Percentiles rank a stretch among this genome's conserved stretches.
These are phyloP conservation scores for Pimpla rufipes DNA, from an alignment of 2,888 invertebrate species.

Conservation along the genomic window DNA sequence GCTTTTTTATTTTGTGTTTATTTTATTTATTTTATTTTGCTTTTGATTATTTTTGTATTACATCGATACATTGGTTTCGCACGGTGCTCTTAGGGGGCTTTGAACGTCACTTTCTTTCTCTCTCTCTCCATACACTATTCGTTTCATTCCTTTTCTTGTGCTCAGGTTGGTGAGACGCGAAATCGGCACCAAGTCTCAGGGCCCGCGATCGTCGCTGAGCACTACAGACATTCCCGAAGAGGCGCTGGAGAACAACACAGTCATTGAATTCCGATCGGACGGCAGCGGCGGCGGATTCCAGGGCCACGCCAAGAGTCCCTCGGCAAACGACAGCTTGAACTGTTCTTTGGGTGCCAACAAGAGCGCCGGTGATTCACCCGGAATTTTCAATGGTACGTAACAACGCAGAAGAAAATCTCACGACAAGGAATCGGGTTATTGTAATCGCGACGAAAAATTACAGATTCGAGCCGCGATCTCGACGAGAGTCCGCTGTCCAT, in stretches of 20 bases:
- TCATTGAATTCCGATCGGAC: conserved; percentile 80
- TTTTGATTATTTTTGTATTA: too few species aligned
- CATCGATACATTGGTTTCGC: too few species aligned
- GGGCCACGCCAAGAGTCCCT: conserved; percentile 50
- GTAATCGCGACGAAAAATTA: background rate
- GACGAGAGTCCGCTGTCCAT: conserved; percentile 75
- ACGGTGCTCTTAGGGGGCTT: too few species aligned
- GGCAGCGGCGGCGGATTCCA: conserved; percentile 19
- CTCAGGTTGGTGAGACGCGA: conserved; percentile 69
- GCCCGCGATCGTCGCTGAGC: conserved; percentile 74
- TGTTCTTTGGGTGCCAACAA: conserved; percentile 73
- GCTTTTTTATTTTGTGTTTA: too few species aligned
- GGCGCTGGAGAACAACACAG: conserved; percentile 81
- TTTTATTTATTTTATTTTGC: too few species aligned
- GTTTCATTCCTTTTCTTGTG: conserved; percentile 63
- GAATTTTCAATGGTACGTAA: conserved; percentile 72
- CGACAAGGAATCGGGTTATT: background rate
- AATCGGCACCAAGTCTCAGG: conserved; percentile 75
- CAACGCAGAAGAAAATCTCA: background rate
- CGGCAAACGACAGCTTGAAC: conserved; percentile 56
- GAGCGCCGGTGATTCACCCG: conserved; percentile 69
- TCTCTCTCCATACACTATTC: too few species aligned
- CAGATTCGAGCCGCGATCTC: conserved; percentile 73
- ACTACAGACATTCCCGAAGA: conserved; percentile 74
- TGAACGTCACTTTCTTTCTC: too few species aligned